These are phyloP conservation scores for Gallinago media DNA, from an alignment of 2,113 vertebrate species.

Conservation along the genomic window DNA sequence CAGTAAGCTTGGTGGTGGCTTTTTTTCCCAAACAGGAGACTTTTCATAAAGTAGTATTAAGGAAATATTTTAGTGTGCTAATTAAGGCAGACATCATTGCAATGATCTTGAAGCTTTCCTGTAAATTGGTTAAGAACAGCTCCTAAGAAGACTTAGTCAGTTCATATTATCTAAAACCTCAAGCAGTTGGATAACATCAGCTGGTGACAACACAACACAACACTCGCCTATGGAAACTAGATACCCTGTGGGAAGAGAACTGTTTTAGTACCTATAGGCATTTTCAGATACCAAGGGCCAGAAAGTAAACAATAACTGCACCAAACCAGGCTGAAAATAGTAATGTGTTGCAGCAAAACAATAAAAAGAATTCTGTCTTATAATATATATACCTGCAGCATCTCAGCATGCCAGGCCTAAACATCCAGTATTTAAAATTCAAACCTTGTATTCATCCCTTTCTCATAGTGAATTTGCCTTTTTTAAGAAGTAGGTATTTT, in stretches of 20 bases:
- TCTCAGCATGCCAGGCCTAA: not conserved
- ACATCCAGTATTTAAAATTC: not conserved
- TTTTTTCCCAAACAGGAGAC: not conserved
- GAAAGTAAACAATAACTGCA: not conserved
- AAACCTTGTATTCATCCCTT: not conserved
- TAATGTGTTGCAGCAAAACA: not conserved
- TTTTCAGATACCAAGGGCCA: not conserved
- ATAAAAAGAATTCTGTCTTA: not conserved
- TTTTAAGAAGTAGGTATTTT: not conserved
- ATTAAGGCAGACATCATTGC: not conserved
- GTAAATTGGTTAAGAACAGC: not conserved
- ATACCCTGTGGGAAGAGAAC: not conserved
- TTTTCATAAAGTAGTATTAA: not conserved
- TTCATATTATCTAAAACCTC: not conserved
- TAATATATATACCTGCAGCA: not conserved
- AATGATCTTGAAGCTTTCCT: not conserved
- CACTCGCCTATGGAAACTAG: not conserved
- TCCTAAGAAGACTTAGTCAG: not conserved
- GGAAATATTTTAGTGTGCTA: not conserved
- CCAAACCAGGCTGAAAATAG: not conserved
- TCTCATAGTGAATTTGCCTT: not conserved
- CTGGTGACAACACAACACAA: conserved; percentile 1
- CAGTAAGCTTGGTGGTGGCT: not conserved
- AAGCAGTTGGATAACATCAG: not conserved
- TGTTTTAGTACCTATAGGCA: not conserved